phyloP scores from a whole-genome alignment of 1,140 invertebrate species.

The Samia ricini region DNA sequence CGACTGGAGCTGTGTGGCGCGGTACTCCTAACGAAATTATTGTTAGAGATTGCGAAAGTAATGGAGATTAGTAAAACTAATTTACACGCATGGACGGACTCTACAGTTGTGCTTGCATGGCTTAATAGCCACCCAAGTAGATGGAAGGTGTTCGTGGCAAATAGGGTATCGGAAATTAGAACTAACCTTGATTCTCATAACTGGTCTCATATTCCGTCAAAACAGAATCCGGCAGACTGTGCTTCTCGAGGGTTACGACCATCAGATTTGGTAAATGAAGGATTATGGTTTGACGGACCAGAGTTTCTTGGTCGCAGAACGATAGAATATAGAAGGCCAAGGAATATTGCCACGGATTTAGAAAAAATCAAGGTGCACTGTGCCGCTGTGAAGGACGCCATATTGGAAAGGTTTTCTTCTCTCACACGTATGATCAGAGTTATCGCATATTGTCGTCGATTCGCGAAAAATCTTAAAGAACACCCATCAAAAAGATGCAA shows the following conservation, averaged over 20 bases:
- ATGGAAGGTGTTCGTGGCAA: constrained; percentile 7
- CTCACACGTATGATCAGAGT: constrained; percentile 23
- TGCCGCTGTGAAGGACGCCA: constrained; percentile 27
- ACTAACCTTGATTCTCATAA: constrained; percentile 1
- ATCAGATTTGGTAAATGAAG: neutral
- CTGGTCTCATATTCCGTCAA: constrained; percentile 1
- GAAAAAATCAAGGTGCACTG: neutral
- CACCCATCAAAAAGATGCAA: constrained; percentile 8
- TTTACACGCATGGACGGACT: constrained; percentile 9
- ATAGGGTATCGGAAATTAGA: constrained; percentile 8
- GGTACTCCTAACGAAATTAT: neutral
- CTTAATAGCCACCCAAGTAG: constrained; percentile 6
- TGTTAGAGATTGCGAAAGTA: neutral
- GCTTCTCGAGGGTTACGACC: neutral
- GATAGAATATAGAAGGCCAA: neutral
- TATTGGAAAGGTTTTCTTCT: constrained; percentile 24
- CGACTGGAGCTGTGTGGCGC: neutral
- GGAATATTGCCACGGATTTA: neutral
- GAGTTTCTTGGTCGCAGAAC: neutral
- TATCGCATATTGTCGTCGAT: constrained; percentile 23
- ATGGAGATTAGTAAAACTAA: neutral
- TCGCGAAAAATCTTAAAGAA: constrained; percentile 14
- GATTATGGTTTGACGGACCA: neutral
- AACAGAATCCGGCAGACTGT: constrained; percentile 10
- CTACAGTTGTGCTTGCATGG: constrained; percentile 11